A percentile compares a stretch with the other conserved stretches of the same genome.
Evolutionary conservation across 2,888 invertebrate species (phyloP).

Genomic region (Campoplex nolae): DNA sequence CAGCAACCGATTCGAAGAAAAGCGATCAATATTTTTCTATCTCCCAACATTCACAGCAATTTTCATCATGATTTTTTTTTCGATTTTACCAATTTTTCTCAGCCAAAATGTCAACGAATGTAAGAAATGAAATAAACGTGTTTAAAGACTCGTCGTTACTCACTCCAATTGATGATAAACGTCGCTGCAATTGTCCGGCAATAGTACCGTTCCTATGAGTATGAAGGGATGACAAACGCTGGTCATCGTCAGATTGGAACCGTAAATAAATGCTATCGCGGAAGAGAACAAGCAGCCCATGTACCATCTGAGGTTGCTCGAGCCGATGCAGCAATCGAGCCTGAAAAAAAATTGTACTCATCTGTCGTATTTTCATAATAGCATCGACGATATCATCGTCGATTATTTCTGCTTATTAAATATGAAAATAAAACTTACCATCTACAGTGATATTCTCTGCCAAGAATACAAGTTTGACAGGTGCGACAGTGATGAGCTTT

Average conservation of each 20-base stretch:
- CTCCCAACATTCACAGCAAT: background rate
- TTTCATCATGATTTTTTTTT: background rate
- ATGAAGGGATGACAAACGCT: constrained; percentile 94
- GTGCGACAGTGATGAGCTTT: constrained; percentile 93
- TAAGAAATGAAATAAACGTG: constrained; percentile 41
- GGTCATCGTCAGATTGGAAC: constrained; percentile 92
- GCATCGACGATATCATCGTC: no score
- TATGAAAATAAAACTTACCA: constrained; percentile 86
- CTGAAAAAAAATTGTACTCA: constrained; percentile 84
- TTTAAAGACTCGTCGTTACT: constrained; percentile 81
- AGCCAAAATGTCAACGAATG: background rate
- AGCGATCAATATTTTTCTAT: background rate
- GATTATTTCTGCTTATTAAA: no score
- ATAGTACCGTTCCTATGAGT: constrained; percentile 88
- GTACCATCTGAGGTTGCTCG: constrained; percentile 92
- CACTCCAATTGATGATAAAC: constrained; percentile 92
- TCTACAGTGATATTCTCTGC: constrained; percentile 92
- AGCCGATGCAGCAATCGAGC: constrained; percentile 94
- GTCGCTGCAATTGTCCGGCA: constrained; percentile 94
- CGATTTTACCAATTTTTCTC: background rate
- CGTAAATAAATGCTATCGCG: constrained; percentile 89
- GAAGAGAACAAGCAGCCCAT: constrained; percentile 89
- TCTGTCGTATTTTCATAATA: background rate
- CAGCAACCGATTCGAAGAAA: background rate
- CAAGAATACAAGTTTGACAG: constrained; percentile 93